Conservation (phyloP, 1,140 invertebrate genomes). For the Scaptodrosophila lebanonensis region DNA sequence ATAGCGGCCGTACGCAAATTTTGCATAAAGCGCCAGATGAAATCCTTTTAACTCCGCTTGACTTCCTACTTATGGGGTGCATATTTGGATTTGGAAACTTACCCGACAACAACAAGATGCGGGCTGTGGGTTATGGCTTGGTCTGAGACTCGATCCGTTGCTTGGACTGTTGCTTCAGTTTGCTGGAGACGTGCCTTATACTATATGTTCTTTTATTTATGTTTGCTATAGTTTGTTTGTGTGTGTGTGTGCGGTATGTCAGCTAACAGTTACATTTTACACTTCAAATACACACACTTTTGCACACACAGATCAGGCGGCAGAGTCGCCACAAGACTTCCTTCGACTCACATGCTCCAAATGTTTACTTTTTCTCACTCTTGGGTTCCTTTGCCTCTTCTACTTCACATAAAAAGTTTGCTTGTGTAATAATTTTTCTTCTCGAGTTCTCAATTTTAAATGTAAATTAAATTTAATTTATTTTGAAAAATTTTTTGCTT, state of each 20-base stretch:
- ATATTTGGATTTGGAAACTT: constrained; percentile 20
- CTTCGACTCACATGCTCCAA: constrained; percentile 3
- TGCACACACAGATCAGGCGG: too few species aligned
- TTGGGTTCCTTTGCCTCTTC: constrained; percentile 1
- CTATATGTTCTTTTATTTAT: neutral
- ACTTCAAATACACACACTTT: too few species aligned
- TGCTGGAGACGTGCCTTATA: too few species aligned
- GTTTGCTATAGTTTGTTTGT: constrained; percentile 3
- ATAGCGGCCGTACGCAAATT: neutral
- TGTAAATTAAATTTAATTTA: neutral
- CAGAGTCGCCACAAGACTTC: constrained; percentile 7
- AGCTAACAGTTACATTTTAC: too few species aligned
- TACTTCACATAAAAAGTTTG: neutral
- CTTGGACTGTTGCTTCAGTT: constrained; percentile 19
- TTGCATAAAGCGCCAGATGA: neutral
- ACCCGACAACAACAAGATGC: constrained; percentile 14
- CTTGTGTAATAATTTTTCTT: too few species aligned
- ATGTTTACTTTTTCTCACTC: neutral
- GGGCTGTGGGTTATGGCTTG: constrained; percentile 8
- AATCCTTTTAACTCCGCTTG: neutral
- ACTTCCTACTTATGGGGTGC: too few species aligned
- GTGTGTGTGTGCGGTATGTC: too few species aligned
- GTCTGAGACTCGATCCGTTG: constrained; percentile 7
- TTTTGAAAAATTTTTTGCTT: neutral
- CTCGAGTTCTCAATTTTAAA: neutral